Evolutionary conservation across 2,888 invertebrate species (phyloP), one percentile per base, ranked within the genome.

Genomic region (Pharmacophagus antenor): DNA sequence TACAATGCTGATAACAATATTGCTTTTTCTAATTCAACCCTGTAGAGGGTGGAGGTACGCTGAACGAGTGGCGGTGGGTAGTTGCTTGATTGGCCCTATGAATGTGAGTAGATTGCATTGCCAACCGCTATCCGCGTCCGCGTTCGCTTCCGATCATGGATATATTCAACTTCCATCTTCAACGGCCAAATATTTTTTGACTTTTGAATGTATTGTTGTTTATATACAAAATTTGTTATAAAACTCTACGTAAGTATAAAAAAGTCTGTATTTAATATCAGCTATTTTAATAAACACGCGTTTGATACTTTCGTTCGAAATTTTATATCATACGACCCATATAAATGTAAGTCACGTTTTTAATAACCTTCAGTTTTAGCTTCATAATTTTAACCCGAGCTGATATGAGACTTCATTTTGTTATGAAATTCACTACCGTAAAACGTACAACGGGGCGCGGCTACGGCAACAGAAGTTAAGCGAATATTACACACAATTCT

Each of bases 301-400:
- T 68, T 71, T 69, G 72, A 73, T 71, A 71, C 76, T 70, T 76
- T 70, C 73, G 67, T 77, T 79, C 76, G 74, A 80, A 84, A 82
- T 80, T 79, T 80, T 72, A 78, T 82, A 81, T 66, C 76, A 79
- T 76, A 79, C 76, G 76, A 77, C 77, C 84, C 76, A 85, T 88
- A 86, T 88, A 88, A 87, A 89, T 88, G 89, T 88, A 86, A 85
- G 88, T 88, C 89, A 90, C 89, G 89, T 89, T 86, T 90, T 88
- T 89, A 90, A 90, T 90, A 90, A 88, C 88, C 84, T 85, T 84
- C 88, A 87, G 87, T 89, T 89, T 89, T 85, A 88, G 88, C 87
- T 87, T 89, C 88, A 88, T 88, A 88, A 88, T 89, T 89, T 88
- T 80, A 87, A 85, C 87, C 85, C 85, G 70, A 74, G 77, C 83